Conservation (phyloP, 1,140 invertebrate species). For the Platyura marginata region DNA sequence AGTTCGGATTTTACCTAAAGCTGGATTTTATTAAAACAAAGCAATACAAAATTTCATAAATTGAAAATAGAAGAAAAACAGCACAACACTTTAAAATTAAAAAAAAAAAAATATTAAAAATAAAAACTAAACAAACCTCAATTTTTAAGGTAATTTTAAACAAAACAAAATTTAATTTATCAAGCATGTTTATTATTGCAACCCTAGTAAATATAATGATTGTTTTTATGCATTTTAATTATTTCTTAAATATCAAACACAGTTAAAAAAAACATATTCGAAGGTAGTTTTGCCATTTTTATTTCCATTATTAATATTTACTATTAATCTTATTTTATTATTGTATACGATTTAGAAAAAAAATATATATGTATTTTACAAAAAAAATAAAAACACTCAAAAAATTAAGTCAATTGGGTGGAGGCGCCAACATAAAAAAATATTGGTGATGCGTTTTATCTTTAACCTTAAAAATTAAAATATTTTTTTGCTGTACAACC, state of each 20-base stretch:
- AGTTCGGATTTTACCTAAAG: too few relatives aligned
- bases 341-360: neutral
- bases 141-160: too few relatives aligned
- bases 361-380: neutral
- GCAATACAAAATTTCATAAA: too few relatives aligned
- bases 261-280: neutral
- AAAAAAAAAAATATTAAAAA: too few relatives aligned
- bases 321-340: neutral
- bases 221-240: neutral
- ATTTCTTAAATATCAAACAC: neutral
- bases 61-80: too few relatives aligned
- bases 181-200: too few relatives aligned
- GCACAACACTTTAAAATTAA: too few relatives aligned
- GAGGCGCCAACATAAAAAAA: conserved; percentile 1
- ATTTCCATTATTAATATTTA: neutral
- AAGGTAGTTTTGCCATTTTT: neutral
- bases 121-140: too few relatives aligned
- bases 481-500: conserved; percentile 1
- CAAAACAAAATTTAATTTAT: too few relatives aligned
- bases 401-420: conserved; percentile 2
- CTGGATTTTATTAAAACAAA: too few relatives aligned
- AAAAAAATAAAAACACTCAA: neutral
- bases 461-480: conserved; percentile 3
- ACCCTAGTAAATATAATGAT: too few relatives aligned
- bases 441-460: conserved; percentile 1